Conservation (phyloP, 2,888 invertebrate genomes). For the Drosophila nigricruria region DNA sequence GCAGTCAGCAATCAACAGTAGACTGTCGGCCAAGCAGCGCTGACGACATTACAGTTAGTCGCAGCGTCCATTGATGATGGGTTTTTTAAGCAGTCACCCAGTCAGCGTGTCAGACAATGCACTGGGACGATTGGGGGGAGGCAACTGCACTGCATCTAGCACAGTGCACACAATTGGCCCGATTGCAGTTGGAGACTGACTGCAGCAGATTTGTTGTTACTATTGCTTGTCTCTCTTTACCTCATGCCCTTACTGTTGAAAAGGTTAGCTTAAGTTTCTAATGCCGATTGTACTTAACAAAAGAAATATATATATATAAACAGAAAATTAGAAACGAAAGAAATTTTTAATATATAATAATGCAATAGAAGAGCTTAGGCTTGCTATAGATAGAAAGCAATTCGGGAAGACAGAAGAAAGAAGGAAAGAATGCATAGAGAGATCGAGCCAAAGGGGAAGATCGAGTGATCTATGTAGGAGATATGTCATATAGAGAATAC, state of each 20-base stretch:
- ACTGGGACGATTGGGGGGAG: constrained; percentile 2
- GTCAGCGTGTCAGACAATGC: constrained; percentile 42
- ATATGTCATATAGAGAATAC: too few species aligned
- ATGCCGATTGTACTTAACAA: constrained; percentile 26
- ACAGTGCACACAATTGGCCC: constrained; percentile 62
- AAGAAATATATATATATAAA: neutral
- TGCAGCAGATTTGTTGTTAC: constrained; percentile 25
- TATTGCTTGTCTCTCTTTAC: constrained; percentile 29
- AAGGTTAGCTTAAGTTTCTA: constrained; percentile 40
- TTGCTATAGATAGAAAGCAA: neutral
- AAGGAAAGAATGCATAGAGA: too few species aligned
- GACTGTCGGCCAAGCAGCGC: constrained; percentile 47
- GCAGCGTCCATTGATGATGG: constrained; percentile 56
- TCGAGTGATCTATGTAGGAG: too few species aligned
- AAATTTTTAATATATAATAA: neutral
- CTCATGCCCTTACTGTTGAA: constrained; percentile 63
- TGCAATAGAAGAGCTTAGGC: neutral
- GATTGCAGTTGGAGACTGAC: constrained; percentile 51
- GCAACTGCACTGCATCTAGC: constrained; percentile 52
- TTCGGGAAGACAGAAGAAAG: too few species aligned
- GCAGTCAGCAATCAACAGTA: constrained; percentile 10
- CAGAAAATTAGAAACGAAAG: neutral
- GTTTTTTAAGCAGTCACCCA: constrained; percentile 54
- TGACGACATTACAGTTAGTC: constrained; percentile 78
- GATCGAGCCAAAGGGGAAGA: too few species aligned